Conservation (phyloP, 1,140 invertebrate species). For the Tetramorium parvispinum region DNA sequence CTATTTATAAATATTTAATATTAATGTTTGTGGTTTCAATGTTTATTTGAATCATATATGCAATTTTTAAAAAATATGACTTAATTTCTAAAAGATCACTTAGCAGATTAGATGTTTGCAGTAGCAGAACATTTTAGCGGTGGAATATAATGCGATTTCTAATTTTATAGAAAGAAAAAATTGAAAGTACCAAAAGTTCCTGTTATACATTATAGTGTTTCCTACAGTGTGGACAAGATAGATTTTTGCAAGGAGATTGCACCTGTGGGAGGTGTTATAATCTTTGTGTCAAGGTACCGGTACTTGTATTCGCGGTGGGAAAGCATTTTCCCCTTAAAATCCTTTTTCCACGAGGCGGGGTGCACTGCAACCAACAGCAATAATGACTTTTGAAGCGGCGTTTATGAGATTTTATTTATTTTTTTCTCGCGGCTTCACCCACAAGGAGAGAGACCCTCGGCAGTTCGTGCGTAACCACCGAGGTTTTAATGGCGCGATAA, state of each 20-base stretch:
- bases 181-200: background rate
- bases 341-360: conserved; percentile 24
- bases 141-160: background rate
- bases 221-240: background rate
- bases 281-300: background rate
- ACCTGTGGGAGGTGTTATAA: conserved; percentile 34
- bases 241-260: conserved; percentile 42
- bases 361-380: conserved; percentile 20
- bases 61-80: background rate
- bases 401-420: conserved; percentile 62
- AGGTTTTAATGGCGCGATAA: conserved; percentile 7
- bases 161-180: background rate
- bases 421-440: background rate
- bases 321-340: conserved; percentile 45
- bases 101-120: background rate
- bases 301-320: background rate
- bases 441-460: background rate
- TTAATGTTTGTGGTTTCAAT: background rate
- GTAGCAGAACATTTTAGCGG: background rate
- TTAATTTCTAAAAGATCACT: background rate
- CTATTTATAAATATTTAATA: background rate
- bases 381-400: conserved; percentile 41
- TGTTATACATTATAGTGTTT: background rate
- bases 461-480: conserved; percentile 23
- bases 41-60: background rate